These are phyloP conservation scores for Galemys pyrenaicus DNA, from an alignment of 2,113 vertebrate species.

Conservation along the genomic window DNA sequence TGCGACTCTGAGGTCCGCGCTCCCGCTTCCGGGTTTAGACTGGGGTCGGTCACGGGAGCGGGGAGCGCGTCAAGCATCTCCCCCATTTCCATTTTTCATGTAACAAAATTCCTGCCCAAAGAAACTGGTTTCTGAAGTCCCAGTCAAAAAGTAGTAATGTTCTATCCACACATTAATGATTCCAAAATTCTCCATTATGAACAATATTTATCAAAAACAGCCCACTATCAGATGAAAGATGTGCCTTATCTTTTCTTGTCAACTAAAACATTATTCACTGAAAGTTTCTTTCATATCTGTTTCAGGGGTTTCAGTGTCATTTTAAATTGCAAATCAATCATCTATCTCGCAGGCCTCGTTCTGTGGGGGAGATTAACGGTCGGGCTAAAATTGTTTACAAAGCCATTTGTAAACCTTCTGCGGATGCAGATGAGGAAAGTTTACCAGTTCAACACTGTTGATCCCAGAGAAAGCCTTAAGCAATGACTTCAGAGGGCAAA, in stretches of 20 bases:
- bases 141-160: conserved; percentile 88
- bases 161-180: conserved; percentile 92
- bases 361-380: conserved; percentile 91
- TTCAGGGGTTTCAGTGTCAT: conserved; percentile 93
- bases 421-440: conserved; percentile 93
- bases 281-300: conserved; percentile 96
- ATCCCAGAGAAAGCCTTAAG: conserved; percentile 96
- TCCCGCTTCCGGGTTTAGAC: not conserved
- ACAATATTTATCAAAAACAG: conserved; percentile 96
- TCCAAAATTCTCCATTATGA: conserved; percentile 93
- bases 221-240: conserved; percentile 94
- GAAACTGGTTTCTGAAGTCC: conserved; percentile 81
- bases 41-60: conserved; percentile 57
- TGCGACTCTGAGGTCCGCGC: not conserved
- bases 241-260: conserved; percentile 96
- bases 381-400: conserved; percentile 93
- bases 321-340: conserved; percentile 99
- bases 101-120: conserved; percentile 74
- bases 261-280: conserved; percentile 94
- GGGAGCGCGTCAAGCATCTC: conserved; percentile 66
- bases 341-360: conserved; percentile 91
- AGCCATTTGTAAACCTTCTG: conserved; percentile 93
- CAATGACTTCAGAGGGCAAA: conserved; percentile 99
- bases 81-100: conserved; percentile 31
- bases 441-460: conserved; percentile 93